Conservation (phyloP, 2,113 vertebrate genomes). For the Physeter macrocephalus region DNA sequence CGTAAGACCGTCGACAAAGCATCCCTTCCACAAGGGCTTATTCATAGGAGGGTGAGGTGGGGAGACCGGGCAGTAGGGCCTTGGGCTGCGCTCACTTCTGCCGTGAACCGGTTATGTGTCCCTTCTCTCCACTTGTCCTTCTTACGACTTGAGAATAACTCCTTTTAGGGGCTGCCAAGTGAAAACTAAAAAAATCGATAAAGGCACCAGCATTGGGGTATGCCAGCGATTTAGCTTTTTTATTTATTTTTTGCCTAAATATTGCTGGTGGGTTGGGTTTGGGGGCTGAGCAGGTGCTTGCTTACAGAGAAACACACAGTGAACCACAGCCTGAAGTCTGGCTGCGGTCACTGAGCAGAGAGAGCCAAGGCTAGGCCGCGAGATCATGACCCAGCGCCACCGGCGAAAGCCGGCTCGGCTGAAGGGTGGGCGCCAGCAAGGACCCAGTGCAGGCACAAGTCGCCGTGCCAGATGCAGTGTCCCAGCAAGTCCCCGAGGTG, state of each 20-base stretch:
- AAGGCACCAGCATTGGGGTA: neutral
- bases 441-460: accelerated
- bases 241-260: neutral
- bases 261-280: neutral
- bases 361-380: too few species aligned
- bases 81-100: neutral
- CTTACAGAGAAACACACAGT: accelerated
- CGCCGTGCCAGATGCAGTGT: neutral
- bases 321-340: neutral
- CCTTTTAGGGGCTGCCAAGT: neutral
- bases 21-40: accelerated
- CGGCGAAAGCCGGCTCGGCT: neutral
- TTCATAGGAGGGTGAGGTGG: neutral
- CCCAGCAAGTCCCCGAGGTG: neutral
- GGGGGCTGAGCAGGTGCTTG: neutral
- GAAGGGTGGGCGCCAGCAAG: accelerated
- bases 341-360: neutral
- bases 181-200: too few species aligned
- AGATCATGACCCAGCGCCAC: accelerated
- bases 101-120: accelerated
- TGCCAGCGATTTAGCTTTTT: neutral
- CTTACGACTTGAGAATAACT: neutral
- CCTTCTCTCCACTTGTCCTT: neutral
- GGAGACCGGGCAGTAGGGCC: neutral
- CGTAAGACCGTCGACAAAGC: neutral